These are phyloP conservation scores for Elgaria multicarinata DNA, from an alignment of 2,113 vertebrate genomes.

Conservation along the genomic window DNA sequence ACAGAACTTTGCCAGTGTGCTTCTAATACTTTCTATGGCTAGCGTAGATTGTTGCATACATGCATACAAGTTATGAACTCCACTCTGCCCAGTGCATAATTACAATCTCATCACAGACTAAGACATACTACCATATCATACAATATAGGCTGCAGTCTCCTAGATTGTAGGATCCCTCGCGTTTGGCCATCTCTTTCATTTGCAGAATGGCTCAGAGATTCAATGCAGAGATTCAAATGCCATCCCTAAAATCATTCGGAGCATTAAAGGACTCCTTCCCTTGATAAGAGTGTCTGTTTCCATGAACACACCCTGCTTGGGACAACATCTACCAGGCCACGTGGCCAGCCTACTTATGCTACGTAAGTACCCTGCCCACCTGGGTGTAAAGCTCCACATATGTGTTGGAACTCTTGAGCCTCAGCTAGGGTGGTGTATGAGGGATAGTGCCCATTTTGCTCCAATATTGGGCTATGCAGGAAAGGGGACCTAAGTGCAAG, in stretches of 20 bases:
- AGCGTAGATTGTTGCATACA: constrained; percentile 41
- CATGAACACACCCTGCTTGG: neutral
- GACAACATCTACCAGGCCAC: neutral
- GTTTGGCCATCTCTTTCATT: constrained; percentile 20
- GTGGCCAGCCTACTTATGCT: neutral
- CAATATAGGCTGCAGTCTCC: constrained; percentile 12
- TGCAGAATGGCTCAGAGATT: constrained; percentile 11
- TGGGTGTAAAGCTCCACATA: neutral
- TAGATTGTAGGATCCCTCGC: neutral
- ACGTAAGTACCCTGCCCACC: neutral
- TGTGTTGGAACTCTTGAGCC: neutral
- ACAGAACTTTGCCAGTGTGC: constrained; percentile 42
- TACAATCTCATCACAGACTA: constrained; percentile 35
- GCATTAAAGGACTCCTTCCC: constrained; percentile 1
- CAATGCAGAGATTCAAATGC: constrained; percentile 10
- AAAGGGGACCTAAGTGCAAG: neutral
- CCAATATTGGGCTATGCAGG: neutral
- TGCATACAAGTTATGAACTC: constrained; percentile 43
- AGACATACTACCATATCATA: constrained; percentile 3
- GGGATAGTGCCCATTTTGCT: neutral
- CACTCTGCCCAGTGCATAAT: constrained; percentile 46
- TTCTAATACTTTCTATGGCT: constrained; percentile 56
- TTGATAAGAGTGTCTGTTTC: neutral
- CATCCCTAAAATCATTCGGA: neutral
- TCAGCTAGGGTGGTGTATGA: neutral